Percentiles rank a stretch among this genome's conserved stretches.
These are phyloP conservation scores for Leucoraja ocellata DNA, from an alignment of 2,797 vertebrate genomes.

Conservation along the genomic window DNA sequence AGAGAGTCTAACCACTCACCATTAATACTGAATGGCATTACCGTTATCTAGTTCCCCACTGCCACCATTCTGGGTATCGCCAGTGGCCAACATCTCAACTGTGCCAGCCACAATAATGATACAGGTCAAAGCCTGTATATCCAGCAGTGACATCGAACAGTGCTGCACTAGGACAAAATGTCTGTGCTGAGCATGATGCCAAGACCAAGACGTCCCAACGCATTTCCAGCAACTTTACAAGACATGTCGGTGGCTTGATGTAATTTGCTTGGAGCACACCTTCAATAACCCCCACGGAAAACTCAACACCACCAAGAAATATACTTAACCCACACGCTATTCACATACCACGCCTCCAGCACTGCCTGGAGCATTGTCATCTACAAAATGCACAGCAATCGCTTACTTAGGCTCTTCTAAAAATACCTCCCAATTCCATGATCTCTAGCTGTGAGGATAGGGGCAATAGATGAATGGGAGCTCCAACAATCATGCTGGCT, in stretches of 20 bases:
- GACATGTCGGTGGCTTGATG: neutral
- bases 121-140: neutral
- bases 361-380: neutral
- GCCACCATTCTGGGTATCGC: neutral
- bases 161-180: no score
- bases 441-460: no score
- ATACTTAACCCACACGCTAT: neutral
- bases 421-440: no score
- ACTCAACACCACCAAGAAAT: neutral
- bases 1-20: neutral
- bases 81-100: neutral
- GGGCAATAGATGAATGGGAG: no score
- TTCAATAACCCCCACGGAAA: neutral
- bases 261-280: neutral
- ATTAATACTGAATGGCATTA: neutral
- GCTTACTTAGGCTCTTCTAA: no score
- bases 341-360: neutral
- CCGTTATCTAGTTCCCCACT: neutral
- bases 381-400: neutral
- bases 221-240: neutral
- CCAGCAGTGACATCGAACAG: neutral
- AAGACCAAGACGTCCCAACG: neutral
- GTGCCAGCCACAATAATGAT: neutral
- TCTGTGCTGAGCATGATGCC: no score
- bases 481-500: no score